A percentile compares a stretch with the other conserved stretches of the same genome.
phyloP scores from a whole-genome alignment of 2,113 vertebrate genomes.

The Gorsachius goisagi region DNA sequence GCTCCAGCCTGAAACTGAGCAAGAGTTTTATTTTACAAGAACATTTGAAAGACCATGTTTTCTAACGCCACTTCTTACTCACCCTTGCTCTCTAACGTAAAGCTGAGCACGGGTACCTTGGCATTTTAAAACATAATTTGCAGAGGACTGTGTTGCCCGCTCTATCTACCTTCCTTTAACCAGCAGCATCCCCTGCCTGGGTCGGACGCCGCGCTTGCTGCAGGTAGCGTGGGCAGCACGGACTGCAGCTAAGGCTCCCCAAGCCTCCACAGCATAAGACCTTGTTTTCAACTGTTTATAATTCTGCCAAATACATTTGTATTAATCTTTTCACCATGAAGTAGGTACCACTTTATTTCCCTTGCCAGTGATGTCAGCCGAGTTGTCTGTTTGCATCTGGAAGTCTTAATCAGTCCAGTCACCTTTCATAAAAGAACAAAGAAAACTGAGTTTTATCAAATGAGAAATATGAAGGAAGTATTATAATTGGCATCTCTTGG shows the following conservation, averaged over 20 bases:
- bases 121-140: background rate
- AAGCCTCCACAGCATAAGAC: background rate
- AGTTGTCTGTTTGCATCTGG: slow-evolving; percentile 39
- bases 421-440: slow-evolving; percentile 69
- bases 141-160: background rate
- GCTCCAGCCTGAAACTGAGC: background rate
- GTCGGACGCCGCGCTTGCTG: background rate
- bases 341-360: background rate
- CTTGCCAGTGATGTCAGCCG: background rate
- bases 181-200: background rate
- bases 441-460: slow-evolving; percentile 65
- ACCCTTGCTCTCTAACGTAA: background rate
- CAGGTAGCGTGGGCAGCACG: background rate
- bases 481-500: slow-evolving; percentile 59
- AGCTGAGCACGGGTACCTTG: background rate
- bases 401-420: slow-evolving; percentile 54
- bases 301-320: background rate
- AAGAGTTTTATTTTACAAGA: background rate
- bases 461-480: slow-evolving; percentile 63
- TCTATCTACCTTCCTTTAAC: background rate
- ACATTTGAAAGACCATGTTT: background rate
- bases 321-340: background rate
- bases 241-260: background rate
- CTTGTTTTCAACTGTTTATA: background rate
- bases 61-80: background rate